Evolutionary conservation across 2,113 vertebrate species (phyloP), one percentile per base, ranked within the genome.

Genomic region (Atlantisia rogersi): DNA sequence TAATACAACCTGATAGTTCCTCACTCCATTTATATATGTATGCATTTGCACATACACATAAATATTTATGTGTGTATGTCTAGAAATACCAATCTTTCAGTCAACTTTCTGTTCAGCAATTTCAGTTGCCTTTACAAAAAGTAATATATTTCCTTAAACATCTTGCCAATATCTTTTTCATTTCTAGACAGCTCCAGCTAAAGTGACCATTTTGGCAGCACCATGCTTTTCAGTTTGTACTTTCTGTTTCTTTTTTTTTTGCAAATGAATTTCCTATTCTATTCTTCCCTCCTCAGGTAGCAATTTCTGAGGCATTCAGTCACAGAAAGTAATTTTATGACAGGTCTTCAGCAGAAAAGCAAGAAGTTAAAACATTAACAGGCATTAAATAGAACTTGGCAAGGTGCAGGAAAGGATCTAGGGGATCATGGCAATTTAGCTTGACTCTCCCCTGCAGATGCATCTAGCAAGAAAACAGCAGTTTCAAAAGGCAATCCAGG

Each of bases 281-380:
- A 29, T 87, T 84, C 11, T 6, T 44, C 6, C 24, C 13, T 69
- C 74, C 65, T 78, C 37, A 62, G 26, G 15, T 26, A 80, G 35
- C 10, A 83, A 58, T 62, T 91, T 87, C 21, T 87, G 44, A 63
- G n/a, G 25, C 21, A 59, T 31, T 78, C 26, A 20, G 29, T 70
- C 42, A 40, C 17, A 42, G 21, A 58, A 70, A 58, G 67, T 50
- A 50, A 12, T 26, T 78, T 82, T 70, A 55, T 48, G 3, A 65
- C 67, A 19, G 5, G 14, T 79, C 22, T 79, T 85, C 1, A 2
- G 9, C 0, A 1, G 44, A 84, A 58, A 1, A 32, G 8, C 13
- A 37, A 81, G 26, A 9, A 59, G 15, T 63, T 56, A 70, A 93
- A 90, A 37, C 5, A 55, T 40, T 55, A 59, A 32, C 2, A 20